Conservation (phyloP, 2,888 invertebrate genomes). For the Pachycephus smyrnensis region DNA sequence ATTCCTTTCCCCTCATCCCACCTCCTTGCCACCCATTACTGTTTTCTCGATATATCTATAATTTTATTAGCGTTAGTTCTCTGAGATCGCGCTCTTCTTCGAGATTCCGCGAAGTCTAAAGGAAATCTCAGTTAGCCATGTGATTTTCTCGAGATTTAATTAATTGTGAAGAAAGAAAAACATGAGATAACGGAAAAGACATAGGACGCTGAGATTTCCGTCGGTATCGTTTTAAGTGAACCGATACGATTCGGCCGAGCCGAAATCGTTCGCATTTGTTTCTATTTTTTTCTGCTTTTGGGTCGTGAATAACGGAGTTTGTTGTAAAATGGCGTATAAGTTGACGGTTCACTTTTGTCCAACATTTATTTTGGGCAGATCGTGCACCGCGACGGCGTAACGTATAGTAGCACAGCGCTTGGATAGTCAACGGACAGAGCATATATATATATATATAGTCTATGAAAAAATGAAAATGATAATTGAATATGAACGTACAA, state of each 20-base stretch:
- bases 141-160: background rate
- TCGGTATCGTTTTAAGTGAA: background rate
- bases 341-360: background rate
- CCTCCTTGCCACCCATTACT: background rate
- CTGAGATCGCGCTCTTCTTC: background rate
- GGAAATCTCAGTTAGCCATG: background rate
- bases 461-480: background rate
- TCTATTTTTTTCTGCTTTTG: background rate
- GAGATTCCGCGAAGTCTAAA: background rate
- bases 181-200: background rate
- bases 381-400: background rate
- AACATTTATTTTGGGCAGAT: background rate
- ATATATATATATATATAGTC: background rate
- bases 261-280: too few relatives aligned
- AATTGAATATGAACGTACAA: background rate
- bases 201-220: background rate
- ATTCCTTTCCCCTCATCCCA: background rate
- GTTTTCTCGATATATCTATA: background rate
- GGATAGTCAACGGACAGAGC: background rate
- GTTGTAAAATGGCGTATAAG: background rate
- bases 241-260: too few relatives aligned
- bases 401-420: background rate
- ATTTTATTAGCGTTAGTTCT: background rate
- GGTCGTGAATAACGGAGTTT: background rate
- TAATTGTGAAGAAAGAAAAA: background rate